Evolutionary conservation across 2,888 invertebrate genomes (phyloP), one percentile per base, ranked within the genome.

Genomic region (Pterostichus madidus): DNA sequence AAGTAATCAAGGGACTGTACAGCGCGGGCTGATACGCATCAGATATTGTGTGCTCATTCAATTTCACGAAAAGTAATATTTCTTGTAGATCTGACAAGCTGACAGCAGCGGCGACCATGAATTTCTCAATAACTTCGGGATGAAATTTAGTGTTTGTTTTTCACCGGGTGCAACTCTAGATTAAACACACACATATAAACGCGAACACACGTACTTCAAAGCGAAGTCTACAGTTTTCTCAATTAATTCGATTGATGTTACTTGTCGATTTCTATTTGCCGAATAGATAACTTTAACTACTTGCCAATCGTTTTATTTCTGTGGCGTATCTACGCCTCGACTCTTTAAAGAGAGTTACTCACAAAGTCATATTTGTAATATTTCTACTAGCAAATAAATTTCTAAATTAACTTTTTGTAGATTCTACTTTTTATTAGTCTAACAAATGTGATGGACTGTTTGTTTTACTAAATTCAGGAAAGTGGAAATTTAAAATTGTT

Each of bases 41-140:
- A 64, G 83, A 83, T 83, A 83, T 83, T 83, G 75, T 82, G 83
- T 83, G 83, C 68, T 83, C 83, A 83, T 83, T 83, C 83, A 83
- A 83, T 83, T 83, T 83, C 83, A 83, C 83, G 83, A 83, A 61
- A 76, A 76, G 83, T 83, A 83, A 83, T 83, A 83, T 83, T 83
- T 83, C 83, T 83, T 77, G 77, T 77, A 83, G 83, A 83, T 83
- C 77, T 83, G 83, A 83, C 83, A 83, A 83, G 83, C 64, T 83
- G 83, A 83, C 83, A 83, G 83, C 83, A 64, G 75, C 83, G 76
- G 76, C 52, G 77, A 64, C 77, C 76, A 77, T 76, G 77, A 83
- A 77, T 83, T 83, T 77, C 77, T 77, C 76, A 83, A 77, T 77
- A 83, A 76, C 56, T 77, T 46, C 39, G 39, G 68, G 52, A 77